Base-by-base conservation (phyloP, 2,888 invertebrate species). In the Habroteleia sp. region DNA sequence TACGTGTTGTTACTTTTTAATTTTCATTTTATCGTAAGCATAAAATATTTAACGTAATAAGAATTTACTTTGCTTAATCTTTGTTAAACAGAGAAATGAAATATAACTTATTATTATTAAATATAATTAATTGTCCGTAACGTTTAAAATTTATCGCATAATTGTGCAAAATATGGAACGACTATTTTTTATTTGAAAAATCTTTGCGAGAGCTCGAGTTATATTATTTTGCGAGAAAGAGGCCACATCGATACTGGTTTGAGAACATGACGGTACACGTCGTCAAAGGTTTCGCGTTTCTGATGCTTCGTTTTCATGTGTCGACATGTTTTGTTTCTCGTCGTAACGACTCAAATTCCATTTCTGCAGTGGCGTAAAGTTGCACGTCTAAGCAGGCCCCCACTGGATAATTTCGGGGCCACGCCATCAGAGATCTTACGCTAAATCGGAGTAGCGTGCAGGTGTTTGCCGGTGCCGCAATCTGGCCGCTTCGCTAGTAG, bases 361-460 rank as follows among this genome's bases (percentile, higher is more conserved):
- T 35, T 66, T 46, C 14, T 41, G 44, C 37, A 44, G 41, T 39
- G 46, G 39, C 58, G 37, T 60, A 69, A 58, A 69, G 50, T 52
- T 60, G 58, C 52, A 35, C 29, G 39, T 27, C 14, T n/a, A 6
- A 37, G 31, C 17, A 8, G 27, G 44, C 44, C 54, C 46, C 46
- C 48, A 31, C 48, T 14, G 66, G 39, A 46, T 46, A 20, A 25
- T 37, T 44, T 33, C 52, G 16, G 50, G 33, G 7, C 44, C 35
- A n/a, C 33, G 37, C 39, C 41, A 41, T 16, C 35, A 29, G 39
- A 41, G 83, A 84, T 84, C 82, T 84, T 81, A 41, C 42, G 80
- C 81, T 81, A 81, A 84, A 85, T 85, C 83, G 81, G 80, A 83
- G 84, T 82, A 25, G 39, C 81, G 81, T 83, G 85, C 85, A 85